phyloP scores from a whole-genome alignment of 2,888 invertebrate genomes.

The Tetragonula carbonaria region DNA sequence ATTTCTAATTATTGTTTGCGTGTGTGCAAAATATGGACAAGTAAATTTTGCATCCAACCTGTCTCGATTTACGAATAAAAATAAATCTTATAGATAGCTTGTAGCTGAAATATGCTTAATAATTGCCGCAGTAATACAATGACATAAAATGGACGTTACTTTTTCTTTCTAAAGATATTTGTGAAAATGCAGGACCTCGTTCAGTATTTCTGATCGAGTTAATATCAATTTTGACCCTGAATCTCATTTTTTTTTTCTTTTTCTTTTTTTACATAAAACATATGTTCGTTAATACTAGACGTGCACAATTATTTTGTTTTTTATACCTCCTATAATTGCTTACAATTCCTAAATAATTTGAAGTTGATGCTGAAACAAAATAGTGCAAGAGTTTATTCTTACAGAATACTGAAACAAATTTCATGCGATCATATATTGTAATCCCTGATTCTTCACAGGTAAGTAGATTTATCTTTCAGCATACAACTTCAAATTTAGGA shows the following conservation, averaged over 20 bases:
- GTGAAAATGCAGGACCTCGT: constrained; percentile 79
- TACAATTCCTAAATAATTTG: constrained; percentile 72
- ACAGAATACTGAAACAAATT: constrained; percentile 63
- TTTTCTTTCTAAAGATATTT: constrained; percentile 71
- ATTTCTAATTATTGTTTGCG: constrained; percentile 35
- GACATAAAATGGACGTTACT: constrained; percentile 67
- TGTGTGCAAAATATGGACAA: constrained; percentile 47
- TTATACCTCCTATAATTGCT: constrained; percentile 69
- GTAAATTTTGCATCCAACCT: constrained; percentile 57
- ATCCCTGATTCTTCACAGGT: constrained; percentile 65
- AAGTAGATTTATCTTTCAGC: constrained; percentile 60
- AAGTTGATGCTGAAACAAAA: constrained; percentile 70
- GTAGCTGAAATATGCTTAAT: constrained; percentile 67
- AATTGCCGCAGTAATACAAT: constrained; percentile 71
- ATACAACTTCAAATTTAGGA: constrained; percentile 58
- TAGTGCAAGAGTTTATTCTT: constrained; percentile 56
- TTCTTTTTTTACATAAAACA: constrained; percentile 61
- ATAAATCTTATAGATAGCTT: constrained; percentile 69
- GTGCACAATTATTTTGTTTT: constrained; percentile 75
- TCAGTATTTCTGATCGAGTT: constrained; percentile 60
- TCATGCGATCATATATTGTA: constrained; percentile 52
- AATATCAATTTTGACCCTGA: constrained; percentile 71
- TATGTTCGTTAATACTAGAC: constrained; percentile 78
- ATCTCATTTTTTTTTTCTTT: constrained; percentile 64
- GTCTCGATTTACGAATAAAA: constrained; percentile 60